Evolutionary conservation across 2,797 vertebrate species (phyloP).

Genomic region (Pipistrellus pygmaeus): DNA sequence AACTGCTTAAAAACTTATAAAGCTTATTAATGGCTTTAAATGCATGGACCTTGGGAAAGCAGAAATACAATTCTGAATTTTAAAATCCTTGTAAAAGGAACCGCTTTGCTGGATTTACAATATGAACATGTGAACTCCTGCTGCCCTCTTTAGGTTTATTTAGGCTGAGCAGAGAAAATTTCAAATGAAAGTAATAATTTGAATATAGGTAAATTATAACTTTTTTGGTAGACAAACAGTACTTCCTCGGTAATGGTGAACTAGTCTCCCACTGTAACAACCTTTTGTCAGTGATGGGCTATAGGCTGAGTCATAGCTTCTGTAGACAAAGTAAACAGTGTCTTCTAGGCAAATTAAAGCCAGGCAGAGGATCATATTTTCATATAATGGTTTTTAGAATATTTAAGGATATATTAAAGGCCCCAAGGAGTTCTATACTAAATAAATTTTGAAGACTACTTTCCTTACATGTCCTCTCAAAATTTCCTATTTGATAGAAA

Average conservation of each 20-base stretch:
- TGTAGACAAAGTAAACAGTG: not conserved
- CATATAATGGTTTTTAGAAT: not conserved
- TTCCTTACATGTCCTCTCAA: not conserved
- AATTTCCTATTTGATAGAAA: constrained; percentile 28
- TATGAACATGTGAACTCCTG: constrained; percentile 1
- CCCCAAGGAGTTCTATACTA: not conserved
- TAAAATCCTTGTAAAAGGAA: not conserved
- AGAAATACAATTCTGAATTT: constrained; percentile 28
- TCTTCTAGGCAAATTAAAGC: constrained; percentile 27
- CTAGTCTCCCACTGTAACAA: not conserved
- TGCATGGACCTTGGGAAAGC: not conserved
- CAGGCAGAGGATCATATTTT: not conserved
- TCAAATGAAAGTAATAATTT: constrained; percentile 38
- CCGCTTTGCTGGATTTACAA: not conserved
- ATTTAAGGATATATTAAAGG: not conserved
- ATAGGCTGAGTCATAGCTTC: not conserved
- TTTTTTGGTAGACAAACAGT: not conserved
- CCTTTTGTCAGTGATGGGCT: not conserved
- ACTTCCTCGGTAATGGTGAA: not conserved
- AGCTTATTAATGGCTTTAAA: constrained; percentile 52
- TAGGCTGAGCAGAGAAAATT: not conserved
- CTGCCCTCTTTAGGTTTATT: constrained; percentile 83
- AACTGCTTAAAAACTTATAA: constrained; percentile 1
- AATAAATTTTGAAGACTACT: constrained; percentile 19
- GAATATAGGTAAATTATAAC: constrained; percentile 40